Evolutionary conservation across 1,140 invertebrate species (phyloP).

Genomic region (Leptestheria dahalacensis): DNA sequence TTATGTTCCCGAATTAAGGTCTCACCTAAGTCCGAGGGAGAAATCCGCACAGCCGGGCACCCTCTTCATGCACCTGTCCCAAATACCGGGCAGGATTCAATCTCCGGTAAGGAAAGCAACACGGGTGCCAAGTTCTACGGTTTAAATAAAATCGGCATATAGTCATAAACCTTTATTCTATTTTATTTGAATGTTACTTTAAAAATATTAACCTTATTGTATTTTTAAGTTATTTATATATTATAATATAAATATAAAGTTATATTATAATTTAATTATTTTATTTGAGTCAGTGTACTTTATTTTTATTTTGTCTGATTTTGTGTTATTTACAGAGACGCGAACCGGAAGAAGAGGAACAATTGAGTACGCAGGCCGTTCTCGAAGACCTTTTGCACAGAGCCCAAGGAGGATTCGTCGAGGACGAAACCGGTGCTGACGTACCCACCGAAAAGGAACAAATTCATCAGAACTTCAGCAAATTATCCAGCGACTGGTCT

Average conservation of each 20-base stretch:
- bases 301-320: neutral
- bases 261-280: neutral
- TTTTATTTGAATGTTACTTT: no score
- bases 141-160: no score
- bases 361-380: neutral
- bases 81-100: neutral
- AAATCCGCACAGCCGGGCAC: neutral
- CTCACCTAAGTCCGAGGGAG: neutral
- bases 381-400: neutral
- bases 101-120: no score
- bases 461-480: neutral
- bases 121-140: no score
- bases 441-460: neutral
- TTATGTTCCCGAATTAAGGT: neutral
- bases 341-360: neutral
- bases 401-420: conserved; percentile 4
- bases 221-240: no score
- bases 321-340: no score
- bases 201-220: no score
- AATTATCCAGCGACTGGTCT: conserved; percentile 23
- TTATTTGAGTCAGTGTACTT: neutral
- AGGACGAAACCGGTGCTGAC: neutral
- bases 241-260: no score
- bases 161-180: no score
- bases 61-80: neutral